Evolutionary conservation across 2,113 vertebrate species (phyloP).

Genomic region (Parotia lawesii): DNA sequence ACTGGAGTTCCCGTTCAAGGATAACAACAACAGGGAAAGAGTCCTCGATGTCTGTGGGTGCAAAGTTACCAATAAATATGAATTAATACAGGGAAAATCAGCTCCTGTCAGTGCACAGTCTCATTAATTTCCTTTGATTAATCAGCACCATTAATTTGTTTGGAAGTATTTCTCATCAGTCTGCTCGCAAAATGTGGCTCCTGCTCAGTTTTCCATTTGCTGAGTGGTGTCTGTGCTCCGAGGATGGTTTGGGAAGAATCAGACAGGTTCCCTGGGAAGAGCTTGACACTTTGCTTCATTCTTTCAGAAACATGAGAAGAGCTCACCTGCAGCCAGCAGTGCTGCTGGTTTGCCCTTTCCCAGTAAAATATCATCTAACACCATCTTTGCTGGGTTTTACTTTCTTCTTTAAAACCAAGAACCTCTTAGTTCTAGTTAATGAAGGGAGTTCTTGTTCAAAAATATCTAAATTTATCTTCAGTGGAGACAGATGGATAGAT

Average conservation of each 20-base stretch:
- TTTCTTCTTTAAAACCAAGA: neutral
- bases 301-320: neutral
- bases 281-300: neutral
- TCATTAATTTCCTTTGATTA: slow-evolving; percentile 44
- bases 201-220: neutral
- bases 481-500: neutral
- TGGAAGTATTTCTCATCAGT: slow-evolving; percentile 40
- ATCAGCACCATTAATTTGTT: slow-evolving; percentile 23
- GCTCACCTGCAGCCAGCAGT: neutral
- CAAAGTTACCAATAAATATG: neutral
- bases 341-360: neutral
- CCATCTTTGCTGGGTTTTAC: neutral
- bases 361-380: neutral
- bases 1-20: neutral
- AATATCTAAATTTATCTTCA: neutral
- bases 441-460: neutral
- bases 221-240: neutral
- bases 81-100: neutral
- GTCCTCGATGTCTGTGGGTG: neutral
- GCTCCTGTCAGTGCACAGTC: neutral
- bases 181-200: slow-evolving; percentile 17
- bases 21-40: neutral
- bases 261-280: neutral
- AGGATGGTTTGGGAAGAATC: neutral
- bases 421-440: neutral